Percentiles rank a stretch among this genome's conserved stretches.
phyloP scores from a whole-genome alignment of 2,888 invertebrate species.

The Colletes collaris region DNA sequence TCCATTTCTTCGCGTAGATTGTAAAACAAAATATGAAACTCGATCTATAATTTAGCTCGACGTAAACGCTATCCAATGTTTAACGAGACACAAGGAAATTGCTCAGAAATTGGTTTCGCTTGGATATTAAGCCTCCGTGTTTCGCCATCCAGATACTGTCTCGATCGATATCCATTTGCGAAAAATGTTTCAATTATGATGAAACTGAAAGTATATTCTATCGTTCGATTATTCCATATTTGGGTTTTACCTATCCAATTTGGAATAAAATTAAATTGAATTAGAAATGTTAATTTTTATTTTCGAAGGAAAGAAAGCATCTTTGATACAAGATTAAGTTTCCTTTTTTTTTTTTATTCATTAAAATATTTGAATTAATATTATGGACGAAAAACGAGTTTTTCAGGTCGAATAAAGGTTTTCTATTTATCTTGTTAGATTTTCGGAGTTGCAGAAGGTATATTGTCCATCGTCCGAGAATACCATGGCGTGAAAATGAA shows the following conservation, averaged over 20 bases:
- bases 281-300: too few relatives aligned
- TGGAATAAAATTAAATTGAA: too few relatives aligned
- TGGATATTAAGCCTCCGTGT: not conserved
- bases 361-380: not conserved
- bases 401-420: not conserved
- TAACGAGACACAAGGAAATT: not conserved
- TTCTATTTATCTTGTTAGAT: constrained; percentile 53
- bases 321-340: not conserved
- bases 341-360: not conserved
- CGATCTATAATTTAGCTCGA: constrained; percentile 13
- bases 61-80: not conserved
- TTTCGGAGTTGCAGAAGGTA: constrained; percentile 64
- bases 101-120: not conserved
- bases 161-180: not conserved
- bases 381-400: not conserved
- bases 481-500: constrained; percentile 40
- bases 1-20: not conserved
- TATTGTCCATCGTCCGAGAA: constrained; percentile 57
- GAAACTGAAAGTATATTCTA: too few relatives aligned
- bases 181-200: too few relatives aligned
- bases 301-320: too few relatives aligned
- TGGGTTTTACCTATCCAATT: too few relatives aligned
- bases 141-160: not conserved
- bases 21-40: not conserved
- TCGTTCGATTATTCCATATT: too few relatives aligned